A percentile compares a stretch with the other conserved stretches of the same genome.
These are phyloP conservation scores for Megalops cyprinoides DNA, from an alignment of 2,797 vertebrate genomes.

Conservation along the genomic window DNA sequence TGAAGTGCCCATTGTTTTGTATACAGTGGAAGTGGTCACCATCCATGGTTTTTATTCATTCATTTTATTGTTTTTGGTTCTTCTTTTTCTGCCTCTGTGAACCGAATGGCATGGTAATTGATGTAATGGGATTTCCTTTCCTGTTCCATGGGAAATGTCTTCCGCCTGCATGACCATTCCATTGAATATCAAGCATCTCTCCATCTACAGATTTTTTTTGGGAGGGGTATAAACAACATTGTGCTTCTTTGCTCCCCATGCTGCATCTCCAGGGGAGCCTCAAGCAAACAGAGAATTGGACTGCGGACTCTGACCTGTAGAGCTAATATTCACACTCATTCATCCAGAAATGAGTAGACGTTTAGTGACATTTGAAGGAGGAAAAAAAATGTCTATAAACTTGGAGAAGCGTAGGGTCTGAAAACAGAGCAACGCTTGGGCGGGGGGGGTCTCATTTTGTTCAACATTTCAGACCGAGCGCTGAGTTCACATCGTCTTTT, in stretches of 20 bases:
- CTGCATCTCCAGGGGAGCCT: slow-evolving; percentile 41
- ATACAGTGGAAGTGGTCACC: slow-evolving; percentile 79
- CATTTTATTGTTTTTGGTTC: slow-evolving; percentile 73
- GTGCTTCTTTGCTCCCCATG: slow-evolving; percentile 36
- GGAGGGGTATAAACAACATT: slow-evolving; percentile 1
- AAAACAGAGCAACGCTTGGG: not conserved
- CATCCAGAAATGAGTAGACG: not conserved
- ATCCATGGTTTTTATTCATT: slow-evolving; percentile 70
- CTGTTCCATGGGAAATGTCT: slow-evolving; percentile 51
- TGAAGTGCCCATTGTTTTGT: slow-evolving; percentile 71
- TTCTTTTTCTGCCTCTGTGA: slow-evolving; percentile 65
- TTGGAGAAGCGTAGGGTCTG: too few relatives aligned
- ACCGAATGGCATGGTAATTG: slow-evolving; percentile 73
- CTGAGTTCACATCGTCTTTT: too few relatives aligned
- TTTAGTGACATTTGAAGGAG: not conserved
- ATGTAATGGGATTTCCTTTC: slow-evolving; percentile 59
- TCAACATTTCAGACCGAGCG: not conserved
- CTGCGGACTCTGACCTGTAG: slow-evolving; percentile 4
- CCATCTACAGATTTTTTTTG: slow-evolving; percentile 60
- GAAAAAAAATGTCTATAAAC: not conserved
- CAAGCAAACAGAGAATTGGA: not conserved
- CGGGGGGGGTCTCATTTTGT: not conserved
- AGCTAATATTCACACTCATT: not conserved
- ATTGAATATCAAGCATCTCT: slow-evolving; percentile 68
- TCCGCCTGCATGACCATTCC: slow-evolving; percentile 83